A percentile compares a stretch with the other conserved stretches of the same genome.
These are phyloP conservation scores for Taeniopygia guttata DNA, from an alignment of 2,797 vertebrate species.

Conservation along the genomic window DNA sequence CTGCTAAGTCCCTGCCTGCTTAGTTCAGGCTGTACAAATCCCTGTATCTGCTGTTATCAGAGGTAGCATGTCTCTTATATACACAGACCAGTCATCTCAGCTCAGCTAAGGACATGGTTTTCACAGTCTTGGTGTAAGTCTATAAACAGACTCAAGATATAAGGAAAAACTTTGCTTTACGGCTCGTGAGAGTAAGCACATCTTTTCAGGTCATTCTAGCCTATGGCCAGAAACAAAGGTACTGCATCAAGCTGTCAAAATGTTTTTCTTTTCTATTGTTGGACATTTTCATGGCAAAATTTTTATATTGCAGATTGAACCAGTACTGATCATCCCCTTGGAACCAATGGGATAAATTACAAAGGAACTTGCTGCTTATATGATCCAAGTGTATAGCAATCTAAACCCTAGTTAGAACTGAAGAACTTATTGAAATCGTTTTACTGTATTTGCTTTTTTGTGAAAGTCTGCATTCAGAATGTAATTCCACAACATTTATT, in stretches of 20 bases:
- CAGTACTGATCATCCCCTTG: background rate
- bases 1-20: background rate
- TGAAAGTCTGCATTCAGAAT: background rate
- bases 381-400: background rate
- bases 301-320: background rate
- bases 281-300: background rate
- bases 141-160: background rate
- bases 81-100: background rate
- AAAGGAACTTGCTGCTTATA: background rate
- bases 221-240: background rate
- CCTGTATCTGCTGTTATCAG: background rate
- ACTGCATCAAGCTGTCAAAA: background rate
- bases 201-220: background rate
- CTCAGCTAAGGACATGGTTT: background rate
- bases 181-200: background rate
- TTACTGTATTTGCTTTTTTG: background rate
- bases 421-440: background rate
- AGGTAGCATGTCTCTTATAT: background rate
- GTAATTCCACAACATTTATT: background rate
- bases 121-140: background rate
- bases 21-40: background rate
- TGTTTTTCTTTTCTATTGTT: background rate
- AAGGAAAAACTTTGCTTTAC: background rate
- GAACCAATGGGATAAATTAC: background rate
- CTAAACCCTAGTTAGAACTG: background rate